These are phyloP conservation scores for Sinohyriopsis cumingii DNA, from an alignment of 2,888 invertebrate species.

Conservation along the genomic window DNA sequence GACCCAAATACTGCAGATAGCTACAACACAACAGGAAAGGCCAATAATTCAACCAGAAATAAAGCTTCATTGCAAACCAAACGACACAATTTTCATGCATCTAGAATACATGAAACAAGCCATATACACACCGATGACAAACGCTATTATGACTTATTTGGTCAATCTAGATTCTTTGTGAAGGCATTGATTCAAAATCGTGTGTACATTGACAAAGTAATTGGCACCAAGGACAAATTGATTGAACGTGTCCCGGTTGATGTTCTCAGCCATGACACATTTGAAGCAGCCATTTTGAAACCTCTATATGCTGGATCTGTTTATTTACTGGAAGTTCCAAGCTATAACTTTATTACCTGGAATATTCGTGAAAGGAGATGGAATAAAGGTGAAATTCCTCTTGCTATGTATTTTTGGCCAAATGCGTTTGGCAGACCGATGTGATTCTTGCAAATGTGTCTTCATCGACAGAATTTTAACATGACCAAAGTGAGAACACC, in stretches of 20 bases:
- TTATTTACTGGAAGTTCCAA: constrained; percentile 43
- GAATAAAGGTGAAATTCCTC: constrained; percentile 50
- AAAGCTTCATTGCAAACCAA: constrained; percentile 26
- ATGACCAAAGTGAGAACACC: constrained; percentile 22
- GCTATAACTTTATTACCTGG: constrained; percentile 54
- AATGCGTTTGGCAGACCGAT: constrained; percentile 26
- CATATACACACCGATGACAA: constrained; percentile 46
- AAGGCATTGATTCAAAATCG: constrained; percentile 53
- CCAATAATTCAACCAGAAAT: constrained; percentile 56
- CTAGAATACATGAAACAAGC: constrained; percentile 45
- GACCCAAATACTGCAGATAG: constrained; percentile 18
- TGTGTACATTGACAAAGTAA: constrained; percentile 44
- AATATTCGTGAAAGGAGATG: constrained; percentile 50
- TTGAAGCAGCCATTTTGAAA: constrained; percentile 48
- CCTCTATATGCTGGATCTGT: constrained; percentile 45
- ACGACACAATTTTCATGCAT: constrained; percentile 53
- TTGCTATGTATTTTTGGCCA: constrained; percentile 33
- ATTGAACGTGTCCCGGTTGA: constrained; percentile 55
- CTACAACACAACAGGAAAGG: constrained; percentile 43
- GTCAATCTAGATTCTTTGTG: constrained; percentile 50
- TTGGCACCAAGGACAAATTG: constrained; percentile 34
- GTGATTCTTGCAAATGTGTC: constrained; percentile 11
- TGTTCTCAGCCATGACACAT: constrained; percentile 56
- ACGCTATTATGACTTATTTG: constrained; percentile 40
- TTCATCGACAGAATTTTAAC: constrained; percentile 5